Conservation (phyloP, 2,113 vertebrate species). For the Spea multiplicata region DNA sequence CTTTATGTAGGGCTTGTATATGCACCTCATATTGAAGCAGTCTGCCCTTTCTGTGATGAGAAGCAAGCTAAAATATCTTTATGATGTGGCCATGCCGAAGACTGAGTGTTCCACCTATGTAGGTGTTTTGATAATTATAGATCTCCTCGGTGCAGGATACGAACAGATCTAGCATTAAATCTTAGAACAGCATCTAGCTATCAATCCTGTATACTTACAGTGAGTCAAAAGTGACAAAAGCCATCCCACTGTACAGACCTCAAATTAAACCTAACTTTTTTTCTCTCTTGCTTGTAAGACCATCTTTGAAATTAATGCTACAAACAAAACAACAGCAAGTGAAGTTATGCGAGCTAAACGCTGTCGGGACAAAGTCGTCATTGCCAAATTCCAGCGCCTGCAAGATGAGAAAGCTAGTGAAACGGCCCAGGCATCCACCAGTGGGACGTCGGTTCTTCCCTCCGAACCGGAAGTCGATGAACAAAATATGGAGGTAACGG, state of each 20-base stretch:
- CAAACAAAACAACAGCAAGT: conserved; percentile 73
- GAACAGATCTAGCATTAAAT: too few species aligned
- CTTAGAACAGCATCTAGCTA: too few species aligned
- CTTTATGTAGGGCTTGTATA: neutral
- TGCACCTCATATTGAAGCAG: neutral
- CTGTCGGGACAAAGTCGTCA: conserved; percentile 66
- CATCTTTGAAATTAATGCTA: conserved; percentile 95
- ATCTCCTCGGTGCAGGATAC: too few species aligned
- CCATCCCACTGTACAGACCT: too few species aligned
- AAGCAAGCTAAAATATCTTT: too few species aligned
- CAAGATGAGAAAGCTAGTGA: conserved; percentile 34
- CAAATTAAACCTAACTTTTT: neutral
- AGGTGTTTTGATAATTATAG: too few species aligned
- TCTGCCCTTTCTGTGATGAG: neutral
- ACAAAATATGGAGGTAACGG: conserved; percentile 58
- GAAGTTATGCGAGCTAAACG: conserved; percentile 86
- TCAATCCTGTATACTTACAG: too few species aligned
- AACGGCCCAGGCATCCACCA: conserved; percentile 14
- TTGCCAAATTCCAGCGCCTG: conserved; percentile 72
- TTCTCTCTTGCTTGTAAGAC: conserved; percentile 66
- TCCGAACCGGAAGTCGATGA: conserved; percentile 46
- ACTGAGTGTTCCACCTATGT: too few species aligned
- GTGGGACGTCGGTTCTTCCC: neutral
- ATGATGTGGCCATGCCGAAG: too few species aligned
- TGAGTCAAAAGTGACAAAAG: too few species aligned